Conservation (phyloP, 2,888 invertebrate genomes). For the Hermodice carunculata region DNA sequence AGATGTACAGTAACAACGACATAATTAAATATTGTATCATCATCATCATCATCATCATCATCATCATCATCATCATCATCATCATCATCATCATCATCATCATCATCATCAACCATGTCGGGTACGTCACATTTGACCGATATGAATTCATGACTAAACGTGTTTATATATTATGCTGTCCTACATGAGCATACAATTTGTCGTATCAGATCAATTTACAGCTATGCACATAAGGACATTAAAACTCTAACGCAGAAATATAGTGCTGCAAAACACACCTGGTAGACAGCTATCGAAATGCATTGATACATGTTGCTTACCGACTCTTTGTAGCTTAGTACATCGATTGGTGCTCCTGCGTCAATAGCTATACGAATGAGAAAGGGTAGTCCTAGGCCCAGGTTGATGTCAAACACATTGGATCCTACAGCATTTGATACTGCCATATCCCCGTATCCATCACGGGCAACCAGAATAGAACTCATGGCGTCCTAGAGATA, state of each 20-base stretch:
- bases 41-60: too few species aligned
- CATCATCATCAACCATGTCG: too few species aligned
- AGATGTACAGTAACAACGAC: too few species aligned
- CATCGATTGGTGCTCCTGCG: slow-evolving; percentile 37
- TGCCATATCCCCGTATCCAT: slow-evolving; percentile 52
- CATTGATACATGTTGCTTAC: slow-evolving; percentile 31
- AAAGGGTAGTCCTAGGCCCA: slow-evolving; percentile 51
- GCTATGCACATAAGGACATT: background rate
- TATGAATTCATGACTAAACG: background rate
- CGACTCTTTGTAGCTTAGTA: slow-evolving; percentile 39
- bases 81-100: too few species aligned
- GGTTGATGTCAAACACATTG: slow-evolving; percentile 53
- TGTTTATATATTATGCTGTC: background rate
- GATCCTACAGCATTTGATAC: slow-evolving; percentile 55
- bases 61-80: too few species aligned
- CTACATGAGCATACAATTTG: background rate
- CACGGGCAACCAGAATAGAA: slow-evolving; percentile 45
- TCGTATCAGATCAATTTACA: background rate
- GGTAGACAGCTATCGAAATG: background rate
- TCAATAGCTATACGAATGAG: slow-evolving; percentile 44
- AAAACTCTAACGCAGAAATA: too few species aligned
- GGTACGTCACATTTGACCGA: too few species aligned
- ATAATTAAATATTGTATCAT: too few species aligned
- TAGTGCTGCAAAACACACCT: background rate
- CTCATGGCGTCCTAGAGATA: slow-evolving; percentile 42